Evolutionary conservation across 2,888 invertebrate genomes (phyloP).

Genomic region (Scaptomyza polygonia): DNA sequence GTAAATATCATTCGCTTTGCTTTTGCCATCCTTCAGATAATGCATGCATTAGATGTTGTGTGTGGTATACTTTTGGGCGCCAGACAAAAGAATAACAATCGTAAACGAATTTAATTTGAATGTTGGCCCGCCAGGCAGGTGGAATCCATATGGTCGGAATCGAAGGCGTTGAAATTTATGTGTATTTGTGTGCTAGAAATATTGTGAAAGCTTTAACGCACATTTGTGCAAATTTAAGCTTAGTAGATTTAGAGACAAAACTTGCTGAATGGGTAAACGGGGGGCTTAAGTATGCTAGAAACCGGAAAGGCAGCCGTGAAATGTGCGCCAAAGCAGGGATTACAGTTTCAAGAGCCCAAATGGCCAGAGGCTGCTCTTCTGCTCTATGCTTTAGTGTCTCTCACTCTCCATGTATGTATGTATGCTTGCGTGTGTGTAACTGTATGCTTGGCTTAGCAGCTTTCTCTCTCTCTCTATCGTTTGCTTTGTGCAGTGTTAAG

Average conservation of each 20-base stretch:
- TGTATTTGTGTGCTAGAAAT: slow-evolving; percentile 15
- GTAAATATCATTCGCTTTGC: slow-evolving; percentile 6
- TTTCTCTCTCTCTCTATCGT: background rate
- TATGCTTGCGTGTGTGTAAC: slow-evolving; percentile 11
- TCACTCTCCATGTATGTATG: slow-evolving; percentile 1
- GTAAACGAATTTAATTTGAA: slow-evolving; percentile 15
- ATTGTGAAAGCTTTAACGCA: slow-evolving; percentile 19
- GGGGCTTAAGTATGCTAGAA: slow-evolving; percentile 52
- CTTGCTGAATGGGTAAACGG: slow-evolving; percentile 13
- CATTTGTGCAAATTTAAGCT: slow-evolving; percentile 20
- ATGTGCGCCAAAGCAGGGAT: slow-evolving; percentile 61
- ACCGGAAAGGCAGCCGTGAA: slow-evolving; percentile 48
- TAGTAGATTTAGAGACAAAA: slow-evolving; percentile 18
- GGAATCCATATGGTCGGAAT: slow-evolving; percentile 41
- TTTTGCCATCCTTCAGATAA: background rate
- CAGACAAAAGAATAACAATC: slow-evolving; percentile 1
- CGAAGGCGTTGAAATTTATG: slow-evolving; percentile 48
- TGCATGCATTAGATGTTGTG: background rate
- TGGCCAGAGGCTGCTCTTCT: slow-evolving; percentile 27
- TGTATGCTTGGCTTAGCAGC: slow-evolving; percentile 34
- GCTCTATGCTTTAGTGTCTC: slow-evolving; percentile 14
- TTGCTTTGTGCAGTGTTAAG: slow-evolving; percentile 14
- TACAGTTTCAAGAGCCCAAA: slow-evolving; percentile 40
- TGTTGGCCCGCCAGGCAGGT: slow-evolving; percentile 32
- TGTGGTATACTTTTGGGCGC: slow-evolving; percentile 45